Percentiles rank a stretch among this genome's conserved stretches.
Evolutionary conservation across 2,888 invertebrate species (phyloP).

Genomic region (Rhamphomyia laevipes): DNA sequence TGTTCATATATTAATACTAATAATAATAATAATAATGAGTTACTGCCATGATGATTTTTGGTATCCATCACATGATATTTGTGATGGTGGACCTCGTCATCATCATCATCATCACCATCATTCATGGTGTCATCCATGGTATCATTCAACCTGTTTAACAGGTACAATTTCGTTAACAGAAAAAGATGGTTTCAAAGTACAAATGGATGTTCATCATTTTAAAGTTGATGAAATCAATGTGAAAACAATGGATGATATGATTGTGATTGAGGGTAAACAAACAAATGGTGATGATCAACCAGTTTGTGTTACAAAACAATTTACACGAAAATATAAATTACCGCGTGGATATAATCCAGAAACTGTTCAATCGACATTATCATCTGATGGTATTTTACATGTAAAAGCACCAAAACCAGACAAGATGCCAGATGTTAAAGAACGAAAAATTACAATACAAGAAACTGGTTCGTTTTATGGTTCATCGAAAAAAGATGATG

Average conservation of each 20-base stretch:
- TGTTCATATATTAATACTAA: too few species aligned
- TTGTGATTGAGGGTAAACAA: constrained; percentile 29
- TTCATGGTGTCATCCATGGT: constrained; percentile 19
- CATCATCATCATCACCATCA: neutral
- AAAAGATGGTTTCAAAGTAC: constrained; percentile 29
- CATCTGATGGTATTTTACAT: constrained; percentile 31
- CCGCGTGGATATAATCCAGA: constrained; percentile 31
- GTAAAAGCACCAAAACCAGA: constrained; percentile 29
- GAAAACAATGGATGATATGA: constrained; percentile 28
- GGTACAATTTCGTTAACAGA: constrained; percentile 25
- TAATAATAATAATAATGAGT: neutral
- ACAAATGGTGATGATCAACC: constrained; percentile 24
- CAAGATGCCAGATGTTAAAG: constrained; percentile 25
- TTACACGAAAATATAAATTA: constrained; percentile 29
- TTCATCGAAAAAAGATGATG: neutral
- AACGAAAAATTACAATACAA: constrained; percentile 27
- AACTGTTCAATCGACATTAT: constrained; percentile 27
- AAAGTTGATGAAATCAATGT: constrained; percentile 27
- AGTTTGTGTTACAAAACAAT: constrained; percentile 29
- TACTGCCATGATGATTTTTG: neutral
- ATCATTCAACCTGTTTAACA: constrained; percentile 29
- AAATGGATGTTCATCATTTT: constrained; percentile 32
- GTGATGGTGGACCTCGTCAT: neutral
- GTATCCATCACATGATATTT: neutral
- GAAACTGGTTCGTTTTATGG: constrained; percentile 26